Conservation (phyloP, 1,140 invertebrate species). For the Teleogryllus occipitalis region DNA sequence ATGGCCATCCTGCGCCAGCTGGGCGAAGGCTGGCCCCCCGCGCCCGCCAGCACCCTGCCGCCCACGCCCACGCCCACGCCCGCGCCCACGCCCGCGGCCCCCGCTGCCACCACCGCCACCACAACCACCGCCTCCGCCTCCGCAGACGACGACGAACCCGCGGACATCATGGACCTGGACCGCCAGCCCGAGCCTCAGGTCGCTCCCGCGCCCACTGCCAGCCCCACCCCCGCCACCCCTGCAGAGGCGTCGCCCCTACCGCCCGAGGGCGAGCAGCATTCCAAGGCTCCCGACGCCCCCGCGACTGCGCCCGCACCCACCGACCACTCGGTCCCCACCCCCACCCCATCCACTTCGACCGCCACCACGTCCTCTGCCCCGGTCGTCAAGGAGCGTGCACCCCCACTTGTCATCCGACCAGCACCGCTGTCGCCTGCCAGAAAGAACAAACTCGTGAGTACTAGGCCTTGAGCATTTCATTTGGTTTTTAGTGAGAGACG, state of each 20-base stretch:
- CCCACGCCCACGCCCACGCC: too few species aligned
- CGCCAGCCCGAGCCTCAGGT: slow-evolving; percentile 18
- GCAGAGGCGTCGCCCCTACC: slow-evolving; percentile 12
- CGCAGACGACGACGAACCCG: slow-evolving; percentile 8
- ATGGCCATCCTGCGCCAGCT: slow-evolving; percentile 33
- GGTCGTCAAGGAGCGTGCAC: neutral
- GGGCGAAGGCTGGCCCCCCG: slow-evolving; percentile 25
- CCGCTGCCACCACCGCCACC: neutral
- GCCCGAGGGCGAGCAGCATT: too few species aligned
- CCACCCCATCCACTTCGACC: neutral
- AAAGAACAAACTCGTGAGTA: neutral
- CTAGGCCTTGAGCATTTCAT: too few species aligned
- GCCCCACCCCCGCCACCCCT: too few species aligned
- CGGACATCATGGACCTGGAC: slow-evolving; percentile 26
- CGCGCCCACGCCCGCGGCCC: too few species aligned
- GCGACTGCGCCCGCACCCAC: neutral
- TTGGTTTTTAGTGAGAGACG: too few species aligned
- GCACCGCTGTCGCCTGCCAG: neutral
- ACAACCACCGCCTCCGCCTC: neutral
- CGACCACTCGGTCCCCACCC: neutral
- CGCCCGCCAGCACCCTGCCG: too few species aligned
- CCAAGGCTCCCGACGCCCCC: neutral
- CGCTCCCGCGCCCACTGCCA: neutral
- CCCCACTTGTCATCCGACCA: neutral
- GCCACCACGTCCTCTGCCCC: neutral